A percentile compares a stretch with the other conserved stretches of the same genome.
These are phyloP conservation scores for Horisme vitalbata DNA, from an alignment of 2,888 invertebrate species.

Conservation along the genomic window DNA sequence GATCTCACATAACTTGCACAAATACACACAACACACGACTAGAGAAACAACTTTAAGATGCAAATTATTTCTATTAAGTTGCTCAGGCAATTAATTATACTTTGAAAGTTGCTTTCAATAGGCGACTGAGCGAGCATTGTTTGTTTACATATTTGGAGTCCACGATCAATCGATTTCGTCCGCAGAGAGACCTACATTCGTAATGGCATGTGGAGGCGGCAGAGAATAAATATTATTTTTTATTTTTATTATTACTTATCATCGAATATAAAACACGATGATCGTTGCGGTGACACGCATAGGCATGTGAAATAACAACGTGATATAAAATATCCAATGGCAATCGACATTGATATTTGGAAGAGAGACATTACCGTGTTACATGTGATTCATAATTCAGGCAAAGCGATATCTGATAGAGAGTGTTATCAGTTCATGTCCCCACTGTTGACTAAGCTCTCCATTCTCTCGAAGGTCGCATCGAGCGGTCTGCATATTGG, in stretches of 20 bases:
- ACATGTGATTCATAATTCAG: slow-evolving; percentile 21
- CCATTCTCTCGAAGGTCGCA: slow-evolving; percentile 7
- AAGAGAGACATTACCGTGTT: slow-evolving; percentile 17
- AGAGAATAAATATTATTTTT: too few species aligned
- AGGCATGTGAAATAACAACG: slow-evolving; percentile 13
- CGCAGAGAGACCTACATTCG: slow-evolving; percentile 4
- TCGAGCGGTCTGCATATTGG: background rate
- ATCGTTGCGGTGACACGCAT: too few species aligned
- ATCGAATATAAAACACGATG: too few species aligned
- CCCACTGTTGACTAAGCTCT: slow-evolving; percentile 8
- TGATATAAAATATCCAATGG: too few species aligned
- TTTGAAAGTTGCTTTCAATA: slow-evolving; percentile 1
- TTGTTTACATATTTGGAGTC: slow-evolving; percentile 17
- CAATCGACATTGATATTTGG: slow-evolving; percentile 21
- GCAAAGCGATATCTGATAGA: slow-evolving; percentile 27
- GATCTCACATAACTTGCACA: too few species aligned
- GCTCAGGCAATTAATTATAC: too few species aligned
- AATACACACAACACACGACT: too few species aligned
- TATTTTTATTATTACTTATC: too few species aligned
- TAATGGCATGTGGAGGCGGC: background rate
- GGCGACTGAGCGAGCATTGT: background rate
- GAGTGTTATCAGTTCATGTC: slow-evolving; percentile 22
- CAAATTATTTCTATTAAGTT: too few species aligned
- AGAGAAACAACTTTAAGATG: too few species aligned
- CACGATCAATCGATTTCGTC: too few species aligned